Evolutionary conservation across 2,113 vertebrate genomes (phyloP), one percentile per base, ranked within the genome.

Genomic region (Elephantulus edwardii): DNA sequence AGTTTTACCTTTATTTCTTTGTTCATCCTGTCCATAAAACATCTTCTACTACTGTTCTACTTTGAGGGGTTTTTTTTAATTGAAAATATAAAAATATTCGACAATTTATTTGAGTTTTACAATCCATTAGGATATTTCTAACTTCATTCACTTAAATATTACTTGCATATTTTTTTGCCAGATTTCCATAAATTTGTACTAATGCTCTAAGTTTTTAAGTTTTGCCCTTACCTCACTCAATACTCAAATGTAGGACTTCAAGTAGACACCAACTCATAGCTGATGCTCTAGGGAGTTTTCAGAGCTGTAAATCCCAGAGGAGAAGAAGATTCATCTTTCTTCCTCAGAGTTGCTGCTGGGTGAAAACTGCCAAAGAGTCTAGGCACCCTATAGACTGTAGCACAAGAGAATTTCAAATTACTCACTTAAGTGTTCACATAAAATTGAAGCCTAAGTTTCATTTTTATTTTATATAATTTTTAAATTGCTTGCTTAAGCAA

Each of bases 41-140:
- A n/a, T n/a, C n/a, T n/a, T n/a, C 17, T 52, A 54, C 7, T 44
- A 50, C 82, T 74, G 83, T 50, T 85, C 30, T 42, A 71, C 58
- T 52, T 89, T 44, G n/a, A 10, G 19, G 6, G 64, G 71, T 95
- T 56, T 78, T 46, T 83, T 89, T 75, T 70, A 89, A 79, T 33
- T 46, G 66, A 35, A n/a, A 85, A 86, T 12, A 89, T 87, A 3
- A 48, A 54, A 20, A 75, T 62, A 62, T 9, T 56, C 0, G 3
- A 56, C 81, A 70, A 62, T 14, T 22, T 70, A n/a, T 79, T 8
- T 40, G 5, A 80, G 4, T n/a, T n/a, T 3, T 35, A 75, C 24
- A 83, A 78, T 79, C 6, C 14, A 60, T 42, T 33, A 24, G 16
- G 60, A 76, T 17, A 77, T 50, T 78, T 81, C 80, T 0, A 58